Base-by-base conservation (phyloP, 2,888 invertebrate species). In the Oligia latruncula region DNA sequence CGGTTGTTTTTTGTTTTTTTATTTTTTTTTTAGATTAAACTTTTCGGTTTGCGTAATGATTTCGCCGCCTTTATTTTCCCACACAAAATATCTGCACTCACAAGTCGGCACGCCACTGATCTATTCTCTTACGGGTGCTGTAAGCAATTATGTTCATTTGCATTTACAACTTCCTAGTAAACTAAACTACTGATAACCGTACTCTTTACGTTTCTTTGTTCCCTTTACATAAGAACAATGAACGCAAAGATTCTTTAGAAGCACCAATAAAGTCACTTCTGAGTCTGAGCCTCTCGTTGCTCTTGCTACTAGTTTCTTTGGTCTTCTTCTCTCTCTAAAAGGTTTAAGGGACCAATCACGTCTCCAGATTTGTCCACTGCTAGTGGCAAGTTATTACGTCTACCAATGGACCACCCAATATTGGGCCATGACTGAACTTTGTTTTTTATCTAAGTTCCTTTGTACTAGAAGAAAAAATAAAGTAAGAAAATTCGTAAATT, bases 161-260 rank as follows among this genome's bases (percentile, higher is more conserved):
- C 86, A 85, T 84, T 84, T 78, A 82, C 86, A 75, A 84, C 70
- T 84, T 84, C 84, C 85, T 67, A 8, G 78, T 9, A 35, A 72
- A 70, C 74, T 62, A 43, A 72, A 62, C 68, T 20, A 70, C 74
- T 85, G 85, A 84, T 84, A 83, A 77, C 43, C 15, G 64, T 74
- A 68, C 55, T 82, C 55, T 72, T 67, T 20, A 29, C 11, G 62
- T 74, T 77, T 82, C 84, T 85, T 84, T 84, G 84, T 84, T 84
- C 55, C 73, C 52, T 71, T 71, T 40, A 4, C 40, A 8, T 70
- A 52, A 35, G 6, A 15, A 72, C 68, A 66, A 71, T 49, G 58
- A 80, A 66, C 29, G 11, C 23, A 43, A 35, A 29, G 23, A 71
- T 49, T 60, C 4, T 68, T 58, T 40, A 49, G n/a, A 29, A 62